These are phyloP conservation scores for Cyprinus carpio DNA, from an alignment of 2,113 vertebrate genomes.

Conservation along the genomic window DNA sequence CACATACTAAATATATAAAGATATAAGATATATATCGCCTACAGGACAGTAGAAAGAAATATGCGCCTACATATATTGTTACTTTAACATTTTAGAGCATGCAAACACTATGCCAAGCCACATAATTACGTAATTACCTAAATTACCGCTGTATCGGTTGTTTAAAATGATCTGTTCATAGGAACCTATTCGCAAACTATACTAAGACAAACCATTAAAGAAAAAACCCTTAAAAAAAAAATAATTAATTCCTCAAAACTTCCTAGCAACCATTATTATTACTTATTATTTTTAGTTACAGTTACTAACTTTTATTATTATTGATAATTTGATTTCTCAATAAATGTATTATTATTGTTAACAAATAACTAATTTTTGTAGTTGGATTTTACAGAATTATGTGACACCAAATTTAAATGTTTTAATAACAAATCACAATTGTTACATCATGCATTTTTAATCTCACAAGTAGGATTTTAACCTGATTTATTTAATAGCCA, in stretches of 20 bases:
- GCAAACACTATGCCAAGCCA: neutral
- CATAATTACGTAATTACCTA: neutral
- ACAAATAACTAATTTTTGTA: neutral
- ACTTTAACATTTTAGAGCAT: too few species aligned
- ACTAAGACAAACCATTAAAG: too few species aligned
- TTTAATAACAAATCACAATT: neutral
- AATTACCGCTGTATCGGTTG: neutral
- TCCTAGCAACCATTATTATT: neutral
- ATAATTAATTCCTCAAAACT: too few species aligned
- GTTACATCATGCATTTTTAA: neutral
- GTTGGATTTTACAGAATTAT: neutral
- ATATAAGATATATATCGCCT: too few species aligned
- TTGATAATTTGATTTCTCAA: too few species aligned
- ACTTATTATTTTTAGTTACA: neutral
- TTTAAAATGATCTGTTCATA: neutral
- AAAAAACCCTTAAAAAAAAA: too few species aligned
- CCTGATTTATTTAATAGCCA: neutral
- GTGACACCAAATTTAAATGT: neutral
- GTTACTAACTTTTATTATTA: neutral
- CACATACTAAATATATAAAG: conserved; percentile 76
- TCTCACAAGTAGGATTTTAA: neutral
- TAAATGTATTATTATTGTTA: neutral
- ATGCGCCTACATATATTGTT: too few species aligned
- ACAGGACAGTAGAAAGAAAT: too few species aligned
- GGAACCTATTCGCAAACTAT: neutral